phyloP scores from a whole-genome alignment of 2,797 vertebrate species.

The Intellagama lesueurii region DNA sequence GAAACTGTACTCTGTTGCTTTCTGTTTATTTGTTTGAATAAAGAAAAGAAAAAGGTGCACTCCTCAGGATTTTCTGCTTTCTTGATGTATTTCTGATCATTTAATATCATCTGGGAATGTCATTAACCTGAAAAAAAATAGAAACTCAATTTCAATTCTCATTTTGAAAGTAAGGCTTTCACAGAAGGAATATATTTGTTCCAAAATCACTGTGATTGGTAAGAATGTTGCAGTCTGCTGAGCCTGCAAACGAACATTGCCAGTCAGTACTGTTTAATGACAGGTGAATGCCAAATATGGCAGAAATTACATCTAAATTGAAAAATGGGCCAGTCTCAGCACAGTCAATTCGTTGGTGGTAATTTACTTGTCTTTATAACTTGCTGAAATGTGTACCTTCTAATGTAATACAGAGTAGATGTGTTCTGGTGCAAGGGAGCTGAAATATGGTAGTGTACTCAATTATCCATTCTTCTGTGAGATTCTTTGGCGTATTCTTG shows the following conservation, averaged over 20 bases:
- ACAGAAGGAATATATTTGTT: neutral
- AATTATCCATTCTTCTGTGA: neutral
- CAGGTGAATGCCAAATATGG: neutral
- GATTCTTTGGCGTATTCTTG: neutral
- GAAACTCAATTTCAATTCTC: neutral
- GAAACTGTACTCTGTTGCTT: neutral
- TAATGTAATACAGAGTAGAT: slow-evolving; percentile 15
- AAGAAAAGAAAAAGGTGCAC: neutral
- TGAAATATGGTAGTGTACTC: neutral
- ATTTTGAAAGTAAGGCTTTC: neutral
- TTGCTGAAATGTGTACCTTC: slow-evolving; percentile 1
- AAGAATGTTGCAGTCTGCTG: neutral
- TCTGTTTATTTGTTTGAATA: neutral
- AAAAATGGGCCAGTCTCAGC: slow-evolving; percentile 17
- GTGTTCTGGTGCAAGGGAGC: neutral
- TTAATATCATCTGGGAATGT: neutral
- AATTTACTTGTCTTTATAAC: slow-evolving; percentile 25
- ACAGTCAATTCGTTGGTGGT: slow-evolving; percentile 16
- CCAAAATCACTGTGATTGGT: neutral
- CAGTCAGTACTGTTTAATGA: neutral
- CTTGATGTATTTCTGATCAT: neutral
- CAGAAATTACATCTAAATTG: neutral
- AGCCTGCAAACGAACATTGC: neutral
- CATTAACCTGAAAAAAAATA: neutral
- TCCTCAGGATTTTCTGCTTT: neutral